These are phyloP conservation scores for Agelastica alni DNA, from an alignment of 2,888 invertebrate genomes.

Conservation along the genomic window DNA sequence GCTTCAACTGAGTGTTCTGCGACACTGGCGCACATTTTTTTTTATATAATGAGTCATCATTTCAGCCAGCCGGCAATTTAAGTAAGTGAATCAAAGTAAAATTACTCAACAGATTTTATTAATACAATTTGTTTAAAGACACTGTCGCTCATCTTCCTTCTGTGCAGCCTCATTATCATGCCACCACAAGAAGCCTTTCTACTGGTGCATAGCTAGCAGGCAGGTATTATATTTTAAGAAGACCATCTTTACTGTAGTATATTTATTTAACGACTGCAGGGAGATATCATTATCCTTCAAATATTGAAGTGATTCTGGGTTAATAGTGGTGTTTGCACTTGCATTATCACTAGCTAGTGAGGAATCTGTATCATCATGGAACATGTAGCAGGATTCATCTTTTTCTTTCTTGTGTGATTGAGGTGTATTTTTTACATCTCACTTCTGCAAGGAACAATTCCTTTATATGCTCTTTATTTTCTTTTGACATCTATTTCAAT, in stretches of 20 bases:
- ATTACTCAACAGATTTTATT: too few species aligned
- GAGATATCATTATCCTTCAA: neutral
- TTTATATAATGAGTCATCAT: too few species aligned
- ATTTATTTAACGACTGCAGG: too few species aligned
- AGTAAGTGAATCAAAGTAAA: too few species aligned
- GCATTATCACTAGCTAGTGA: neutral
- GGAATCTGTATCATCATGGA: neutral
- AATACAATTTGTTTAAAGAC: too few species aligned
- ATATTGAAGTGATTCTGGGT: neutral
- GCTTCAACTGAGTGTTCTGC: too few species aligned
- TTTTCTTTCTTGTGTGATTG: neutral
- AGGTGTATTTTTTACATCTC: neutral
- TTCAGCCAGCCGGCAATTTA: too few species aligned
- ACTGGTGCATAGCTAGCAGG: neutral
- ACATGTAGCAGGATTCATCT: neutral
- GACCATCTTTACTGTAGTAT: neutral
- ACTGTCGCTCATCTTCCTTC: too few species aligned
- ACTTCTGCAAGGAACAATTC: neutral
- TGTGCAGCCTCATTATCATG: too few species aligned
- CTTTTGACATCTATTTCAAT: neutral
- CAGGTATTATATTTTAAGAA: neutral
- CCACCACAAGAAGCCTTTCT: too few species aligned
- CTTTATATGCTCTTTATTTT: too few species aligned
- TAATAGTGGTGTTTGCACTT: neutral
- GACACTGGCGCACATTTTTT: too few species aligned